Evolutionary conservation across 2,113 vertebrate genomes (phyloP).

Genomic region (Silurus glanis): DNA sequence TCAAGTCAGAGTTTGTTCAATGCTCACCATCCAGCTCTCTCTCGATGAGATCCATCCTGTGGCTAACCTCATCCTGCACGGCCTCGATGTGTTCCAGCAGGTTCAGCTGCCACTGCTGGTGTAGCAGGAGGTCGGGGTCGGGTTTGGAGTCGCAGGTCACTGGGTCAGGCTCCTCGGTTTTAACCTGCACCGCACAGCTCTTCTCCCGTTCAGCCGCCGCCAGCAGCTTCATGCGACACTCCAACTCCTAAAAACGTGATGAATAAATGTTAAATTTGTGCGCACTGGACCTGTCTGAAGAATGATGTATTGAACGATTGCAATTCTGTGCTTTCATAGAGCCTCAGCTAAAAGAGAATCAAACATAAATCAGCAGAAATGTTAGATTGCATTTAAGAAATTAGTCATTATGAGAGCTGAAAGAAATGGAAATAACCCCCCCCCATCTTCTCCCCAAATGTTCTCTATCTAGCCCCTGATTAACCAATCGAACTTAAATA

Average conservation of each 20-base stretch:
- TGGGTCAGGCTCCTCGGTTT: conserved; percentile 66
- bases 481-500: neutral
- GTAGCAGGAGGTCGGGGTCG: conserved; percentile 69
- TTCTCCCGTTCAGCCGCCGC: conserved; percentile 63
- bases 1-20: neutral
- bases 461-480: neutral
- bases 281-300: neutral
- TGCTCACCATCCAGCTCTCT: conserved; percentile 89
- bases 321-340: neutral
- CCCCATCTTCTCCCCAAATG: too few relatives aligned
- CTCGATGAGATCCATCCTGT: conserved; percentile 96
- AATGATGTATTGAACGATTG: neutral
- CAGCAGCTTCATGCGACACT: conserved; percentile 51
- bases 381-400: neutral
- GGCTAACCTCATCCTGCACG: conserved; percentile 89
- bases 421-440: neutral
- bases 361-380: neutral
- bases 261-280: neutral
- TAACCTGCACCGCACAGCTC: conserved; percentile 65
- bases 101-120: conserved; percentile 91
- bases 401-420: neutral
- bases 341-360: neutral
- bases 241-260: conserved; percentile 43
- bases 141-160: conserved; percentile 70
- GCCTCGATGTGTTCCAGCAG: conserved; percentile 89